phyloP scores from a whole-genome alignment of 2,113 vertebrate genomes.

The Erinaceus europaeus region DNA sequence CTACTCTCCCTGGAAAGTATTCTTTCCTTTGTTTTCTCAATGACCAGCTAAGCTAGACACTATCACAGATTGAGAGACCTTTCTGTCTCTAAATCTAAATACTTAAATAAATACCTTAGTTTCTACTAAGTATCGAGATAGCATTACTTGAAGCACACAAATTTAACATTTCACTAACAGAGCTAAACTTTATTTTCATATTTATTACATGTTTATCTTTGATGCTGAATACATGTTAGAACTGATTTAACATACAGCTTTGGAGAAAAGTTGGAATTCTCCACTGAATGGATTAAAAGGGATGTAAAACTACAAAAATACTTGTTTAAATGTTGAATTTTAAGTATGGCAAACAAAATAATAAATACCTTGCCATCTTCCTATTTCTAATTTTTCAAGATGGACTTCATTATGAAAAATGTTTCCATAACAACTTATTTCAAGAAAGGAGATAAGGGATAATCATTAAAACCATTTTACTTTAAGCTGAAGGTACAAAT shows the following conservation, averaged over 20 bases:
- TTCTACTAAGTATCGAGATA: conserved; percentile 38
- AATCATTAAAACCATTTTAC: conserved; percentile 79
- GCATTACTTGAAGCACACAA: conserved; percentile 78
- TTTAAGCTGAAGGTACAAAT: conserved; percentile 82
- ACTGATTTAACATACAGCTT: conserved; percentile 81
- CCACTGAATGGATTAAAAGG: conserved; percentile 78
- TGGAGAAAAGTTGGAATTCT: conserved; percentile 80
- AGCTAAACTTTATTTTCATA: conserved; percentile 87
- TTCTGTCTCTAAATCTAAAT: background rate
- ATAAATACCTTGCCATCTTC: conserved; percentile 77
- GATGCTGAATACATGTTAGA: conserved; percentile 82
- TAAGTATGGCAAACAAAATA: conserved; percentile 81
- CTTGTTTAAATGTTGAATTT: conserved; percentile 73
- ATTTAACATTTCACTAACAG: conserved; percentile 80
- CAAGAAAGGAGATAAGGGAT: conserved; percentile 72
- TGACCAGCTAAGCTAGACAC: background rate
- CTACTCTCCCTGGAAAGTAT: background rate
- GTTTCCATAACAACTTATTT: conserved; percentile 74
- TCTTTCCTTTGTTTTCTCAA: background rate
- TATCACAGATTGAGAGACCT: background rate
- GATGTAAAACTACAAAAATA: conserved; percentile 84
- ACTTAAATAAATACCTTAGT: too few species aligned
- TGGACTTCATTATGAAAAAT: conserved; percentile 77
- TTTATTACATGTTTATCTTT: conserved; percentile 83
- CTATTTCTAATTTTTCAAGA: conserved; percentile 77